These are phyloP conservation scores for Nanorana parkeri DNA, from an alignment of 2,113 vertebrate genomes.

Conservation along the genomic window DNA sequence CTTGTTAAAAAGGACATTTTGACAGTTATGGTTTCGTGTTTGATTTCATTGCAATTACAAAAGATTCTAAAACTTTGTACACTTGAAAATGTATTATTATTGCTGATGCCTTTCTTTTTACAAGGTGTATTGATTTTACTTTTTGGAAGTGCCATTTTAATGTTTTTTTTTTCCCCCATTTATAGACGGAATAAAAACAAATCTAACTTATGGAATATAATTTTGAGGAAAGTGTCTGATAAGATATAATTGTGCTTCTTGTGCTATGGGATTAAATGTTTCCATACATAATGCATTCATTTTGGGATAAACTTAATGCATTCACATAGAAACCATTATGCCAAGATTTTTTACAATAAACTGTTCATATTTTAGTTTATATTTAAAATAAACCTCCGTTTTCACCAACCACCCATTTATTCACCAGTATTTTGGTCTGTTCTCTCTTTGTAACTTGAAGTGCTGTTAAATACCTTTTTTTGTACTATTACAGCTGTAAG, in stretches of 20 bases:
- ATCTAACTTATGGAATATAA: slow-evolving; percentile 60
- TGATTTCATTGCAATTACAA: slow-evolving; percentile 72
- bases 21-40: slow-evolving; percentile 72
- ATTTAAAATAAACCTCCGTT: no score
- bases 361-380: background rate
- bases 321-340: background rate
- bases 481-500: no score
- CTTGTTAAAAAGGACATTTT: slow-evolving; percentile 81
- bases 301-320: background rate
- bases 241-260: slow-evolving; percentile 35
- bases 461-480: no score
- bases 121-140: slow-evolving; percentile 65
- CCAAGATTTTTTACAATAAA: background rate
- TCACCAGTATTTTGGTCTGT: no score
- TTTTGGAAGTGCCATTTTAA: slow-evolving; percentile 61
- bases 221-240: background rate
- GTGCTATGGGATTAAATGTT: slow-evolving; percentile 31
- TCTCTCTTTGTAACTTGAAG: no score
- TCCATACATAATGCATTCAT: slow-evolving; percentile 9
- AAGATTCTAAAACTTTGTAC: slow-evolving; percentile 67
- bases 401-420: no score
- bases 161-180: slow-evolving; percentile 76
- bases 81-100: slow-evolving; percentile 58
- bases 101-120: slow-evolving; percentile 65
- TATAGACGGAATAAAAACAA: slow-evolving; percentile 75